Conservation (phyloP, 2,888 invertebrate species). For the Gibbula magus region DNA sequence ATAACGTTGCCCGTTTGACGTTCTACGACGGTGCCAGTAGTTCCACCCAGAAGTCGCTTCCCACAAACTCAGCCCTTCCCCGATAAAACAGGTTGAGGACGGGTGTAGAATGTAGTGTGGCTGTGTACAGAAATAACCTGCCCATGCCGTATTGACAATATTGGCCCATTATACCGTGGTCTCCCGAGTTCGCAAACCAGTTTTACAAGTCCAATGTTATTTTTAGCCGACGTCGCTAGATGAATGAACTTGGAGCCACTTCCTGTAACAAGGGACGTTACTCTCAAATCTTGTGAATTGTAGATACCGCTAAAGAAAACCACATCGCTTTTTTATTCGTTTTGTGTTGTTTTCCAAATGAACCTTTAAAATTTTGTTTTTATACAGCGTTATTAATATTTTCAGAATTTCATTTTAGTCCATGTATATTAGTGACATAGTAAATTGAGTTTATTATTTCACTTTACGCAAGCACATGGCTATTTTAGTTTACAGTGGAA, state of each 20-base stretch:
- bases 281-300: not conserved
- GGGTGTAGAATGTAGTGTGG: slow-evolving; percentile 27
- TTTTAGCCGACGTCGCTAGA: slow-evolving; percentile 16
- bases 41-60: slow-evolving; percentile 9
- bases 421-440: too few species aligned
- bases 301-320: too few species aligned
- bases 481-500: too few species aligned
- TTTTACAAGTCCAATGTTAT: slow-evolving; percentile 33
- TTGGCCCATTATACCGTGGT: slow-evolving; percentile 28
- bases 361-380: too few species aligned
- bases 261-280: slow-evolving; percentile 20
- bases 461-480: too few species aligned
- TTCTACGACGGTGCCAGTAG: not conserved
- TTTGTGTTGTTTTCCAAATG: too few species aligned
- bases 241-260: not conserved
- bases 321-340: too few species aligned
- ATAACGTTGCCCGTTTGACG: not conserved
- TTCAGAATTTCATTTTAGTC: too few species aligned
- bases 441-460: too few species aligned
- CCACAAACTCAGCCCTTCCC: slow-evolving; percentile 19
- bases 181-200: slow-evolving; percentile 33
- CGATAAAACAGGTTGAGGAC: slow-evolving; percentile 31
- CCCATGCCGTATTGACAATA: slow-evolving; percentile 32
- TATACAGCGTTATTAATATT: too few species aligned
- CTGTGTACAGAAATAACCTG: slow-evolving; percentile 38